Evolutionary conservation across 2,888 invertebrate species (phyloP), one percentile per base, ranked within the genome.

Genomic region (Phania funesta): DNA sequence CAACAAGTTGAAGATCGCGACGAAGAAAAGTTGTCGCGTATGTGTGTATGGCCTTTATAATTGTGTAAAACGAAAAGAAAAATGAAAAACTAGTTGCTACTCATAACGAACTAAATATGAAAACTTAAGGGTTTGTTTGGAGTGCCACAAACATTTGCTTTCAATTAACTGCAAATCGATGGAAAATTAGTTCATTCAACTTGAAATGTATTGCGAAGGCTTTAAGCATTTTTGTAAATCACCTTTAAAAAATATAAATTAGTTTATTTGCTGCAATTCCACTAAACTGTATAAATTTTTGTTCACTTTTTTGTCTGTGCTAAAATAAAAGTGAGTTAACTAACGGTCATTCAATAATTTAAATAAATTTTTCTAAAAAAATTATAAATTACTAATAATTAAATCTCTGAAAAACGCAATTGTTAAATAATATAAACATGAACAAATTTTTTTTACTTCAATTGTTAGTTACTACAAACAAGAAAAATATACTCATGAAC

Each of bases 1-100:
- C 82, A 82, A 82, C 82, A 82, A 82, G 82, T 82, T 75, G 74
- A 74, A 74, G 58, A 75, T 78, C 65, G 68, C 65, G 38, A 48
- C 35, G 41, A 18, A 32, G 16, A 44, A 35, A 41, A 16, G 11
- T 46, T 46, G 44, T 8, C 64, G 73, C 32, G 20, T 26, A 20
- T 29, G 24, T 6, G 46, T 52, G 35, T 38, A 32, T 38, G 0
- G 20, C 24, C 56, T 18, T 20, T 0, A 70, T 16, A 8, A 7
- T 16, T 4, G 26, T 60, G 18, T 9, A 29, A 6, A 24, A 13
- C 26, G 16, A 52, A 22, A 32, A 32, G 20, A 24, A 11, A 71
- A 41, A 58, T 62, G 20, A 50, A 73, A 35, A 18, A 64, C 52
- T 8, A 35, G 7, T 18, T 18, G 6, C n/a, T 44, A 3, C 16